Evolutionary conservation across 2,113 vertebrate species (phyloP), one percentile per base, ranked within the genome.

Genomic region (Poeciliopsis occidentalis): DNA sequence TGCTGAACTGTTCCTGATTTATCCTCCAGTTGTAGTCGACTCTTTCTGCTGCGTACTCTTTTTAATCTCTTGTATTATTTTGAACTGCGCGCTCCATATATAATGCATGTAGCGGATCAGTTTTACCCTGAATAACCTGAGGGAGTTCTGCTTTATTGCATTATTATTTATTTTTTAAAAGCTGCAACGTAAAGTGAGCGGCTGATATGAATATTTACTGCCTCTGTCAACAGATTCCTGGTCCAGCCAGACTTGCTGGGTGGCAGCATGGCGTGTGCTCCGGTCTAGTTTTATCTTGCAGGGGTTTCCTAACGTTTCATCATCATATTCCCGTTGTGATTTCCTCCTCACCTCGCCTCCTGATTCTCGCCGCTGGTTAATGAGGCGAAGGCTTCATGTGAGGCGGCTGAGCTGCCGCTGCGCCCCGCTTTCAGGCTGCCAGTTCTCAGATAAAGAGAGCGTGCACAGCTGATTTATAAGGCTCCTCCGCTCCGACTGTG

Each of bases 271-370:
- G 69, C 47, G 27, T 19, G 1, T n/a, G 39, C 31, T 74, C 32
- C 57, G 13, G 71, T 67, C 68, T 32, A 3, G 64, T 39, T 64
- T 69, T 10, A 47, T 61, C 41, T 26, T 13, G 12, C 57, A n/a
- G 65, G 32, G 44, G 71, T 89, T 91, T 88, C 86, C 63, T 54
- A 3, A n/a, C 30, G 75, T 88, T 88, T 85, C 86, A 83, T 91
- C 88, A 87, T 81, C 79, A 83, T 67, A 78, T 85, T 78, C 73
- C 37, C 67, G 0, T 15, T 39, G 51, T 71, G 74, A 60, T 30
- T 74, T 64, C 32, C 31, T 27, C 66, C 68, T 81, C 71, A 80
- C 81, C 76, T 81, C 80, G 44, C 83, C 78, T 78, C 30, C 22
- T 64, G 73, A 60, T 32, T 22, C 76, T 64, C 61, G 27, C 24